Evolutionary conservation across 2,797 vertebrate species (phyloP).

Genomic region (Thunnus albacares): DNA sequence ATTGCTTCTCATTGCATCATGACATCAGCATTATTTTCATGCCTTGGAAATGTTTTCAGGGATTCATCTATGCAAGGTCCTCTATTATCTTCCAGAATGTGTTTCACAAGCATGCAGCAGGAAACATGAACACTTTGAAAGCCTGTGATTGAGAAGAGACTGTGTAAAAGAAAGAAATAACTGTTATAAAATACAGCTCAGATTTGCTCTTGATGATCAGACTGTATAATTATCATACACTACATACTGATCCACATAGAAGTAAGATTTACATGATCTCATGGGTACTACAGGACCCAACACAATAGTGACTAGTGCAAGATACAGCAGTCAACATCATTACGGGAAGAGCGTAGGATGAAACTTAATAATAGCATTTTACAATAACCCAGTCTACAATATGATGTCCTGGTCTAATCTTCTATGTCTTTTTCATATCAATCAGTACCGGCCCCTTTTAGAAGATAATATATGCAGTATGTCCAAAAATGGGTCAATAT

Average conservation of each 20-base stretch:
- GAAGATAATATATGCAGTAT: no score
- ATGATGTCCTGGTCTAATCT: no score
- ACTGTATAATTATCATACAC: background rate
- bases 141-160: conserved; percentile 1
- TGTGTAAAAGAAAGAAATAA: background rate
- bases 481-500: no score
- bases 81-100: conserved; percentile 20
- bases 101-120: conserved; percentile 10
- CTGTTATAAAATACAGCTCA: background rate
- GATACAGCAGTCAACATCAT: no score
- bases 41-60: conserved; percentile 37
- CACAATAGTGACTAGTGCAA: no score
- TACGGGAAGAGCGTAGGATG: no score
- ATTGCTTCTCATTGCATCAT: conserved; percentile 67
- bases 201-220: background rate
- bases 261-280: background rate
- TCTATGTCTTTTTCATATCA: no score
- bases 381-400: no score
- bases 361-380: no score
- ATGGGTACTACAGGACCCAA: no score
- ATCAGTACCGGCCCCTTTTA: no score
- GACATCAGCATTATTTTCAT: conserved; percentile 35
- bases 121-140: conserved; percentile 16
- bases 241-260: background rate
- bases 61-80: conserved; percentile 20